phyloP scores from a whole-genome alignment of 2,797 vertebrate species.

The Jordanella pulchra region DNA sequence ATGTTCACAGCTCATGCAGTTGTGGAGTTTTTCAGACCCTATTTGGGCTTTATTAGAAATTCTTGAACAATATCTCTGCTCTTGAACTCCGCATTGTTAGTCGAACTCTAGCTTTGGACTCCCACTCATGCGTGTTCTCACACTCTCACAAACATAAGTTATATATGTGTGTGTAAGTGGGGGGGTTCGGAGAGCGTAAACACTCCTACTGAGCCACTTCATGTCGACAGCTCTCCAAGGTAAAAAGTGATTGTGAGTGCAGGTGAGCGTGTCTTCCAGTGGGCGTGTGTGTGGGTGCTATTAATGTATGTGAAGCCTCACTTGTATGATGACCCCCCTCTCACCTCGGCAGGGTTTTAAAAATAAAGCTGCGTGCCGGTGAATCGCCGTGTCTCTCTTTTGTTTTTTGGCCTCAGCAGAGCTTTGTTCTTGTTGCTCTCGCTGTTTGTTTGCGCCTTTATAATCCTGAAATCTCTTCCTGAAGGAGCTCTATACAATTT shows the following conservation, averaged over 20 bases:
- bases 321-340: constrained; percentile 40
- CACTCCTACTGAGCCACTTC: constrained; percentile 59
- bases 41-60: neutral
- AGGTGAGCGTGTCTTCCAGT: constrained; percentile 33
- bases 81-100: constrained; percentile 19
- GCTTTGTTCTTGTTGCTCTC: neutral
- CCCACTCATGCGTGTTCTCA: constrained; percentile 26
- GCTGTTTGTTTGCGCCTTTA: neutral
- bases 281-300: constrained; percentile 48
- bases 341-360: constrained; percentile 43
- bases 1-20: no score
- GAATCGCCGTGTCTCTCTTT: constrained; percentile 3
- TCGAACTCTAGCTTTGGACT: constrained; percentile 42
- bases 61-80: constrained; percentile 11
- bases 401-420: neutral
- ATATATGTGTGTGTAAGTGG: constrained; percentile 2
- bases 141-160: constrained; percentile 10
- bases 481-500: constrained; percentile 18
- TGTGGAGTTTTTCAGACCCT: neutral
- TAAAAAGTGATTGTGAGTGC: constrained; percentile 36
- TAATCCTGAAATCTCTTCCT: neutral
- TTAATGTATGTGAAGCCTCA: constrained; percentile 56
- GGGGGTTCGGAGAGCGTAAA: constrained; percentile 49
- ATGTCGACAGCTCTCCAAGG: constrained; percentile 37
- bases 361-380: constrained; percentile 49